Base-by-base conservation (phyloP, 2,113 vertebrate species). In the Pavo muticus region DNA sequence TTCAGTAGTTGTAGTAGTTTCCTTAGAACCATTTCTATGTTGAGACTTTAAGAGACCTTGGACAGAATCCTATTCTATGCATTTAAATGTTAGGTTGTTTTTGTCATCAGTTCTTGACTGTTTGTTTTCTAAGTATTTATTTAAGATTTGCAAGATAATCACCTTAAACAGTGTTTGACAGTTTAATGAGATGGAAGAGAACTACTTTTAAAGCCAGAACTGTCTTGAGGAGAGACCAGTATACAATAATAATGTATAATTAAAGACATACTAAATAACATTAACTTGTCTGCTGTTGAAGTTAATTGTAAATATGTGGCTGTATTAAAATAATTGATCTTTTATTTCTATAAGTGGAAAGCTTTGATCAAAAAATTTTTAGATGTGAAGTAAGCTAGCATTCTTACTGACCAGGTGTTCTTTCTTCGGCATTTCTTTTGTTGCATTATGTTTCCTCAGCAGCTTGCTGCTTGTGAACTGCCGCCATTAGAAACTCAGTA, bases 401-500 rank as follows among this genome's bases (percentile, higher is more conserved):
- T 60, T 88, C 18, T 68, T 17, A 29, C 65, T 68, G 60, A 42
- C 47, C 45, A 52, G 35, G 35, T 75, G 65, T 61, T 77, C 4
- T 68, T 87, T 19, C n/a, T 82, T 87, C 64, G 48, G 8, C 72
- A 37, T n/a, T 18, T 32, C 18, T 64, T 54, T 23, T 18, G 40
- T 81, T 70, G 17, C 13, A 2, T 60, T 80, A 24, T 16, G 44
- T 74, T 90, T 78, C 17, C 76, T 64, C 73, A 40, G 37, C 72
- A 87, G 47, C 48, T 93, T 96, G 92, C 69, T 91, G 61, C 73
- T 9, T 89, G 48, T 92, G 96, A 97, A 84, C 95, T 95, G 92
- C 93, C 95, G 68, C 88, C 56, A 76, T 96, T 90, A 96, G 90
- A 94, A 86, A 21, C 96, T 94, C 97, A 94, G 95, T 96, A 70